Percentiles rank a stretch among this genome's conserved stretches.
These are phyloP conservation scores for Pollicipes pollicipes DNA, from an alignment of 1,140 invertebrate species.

Conservation along the genomic window DNA sequence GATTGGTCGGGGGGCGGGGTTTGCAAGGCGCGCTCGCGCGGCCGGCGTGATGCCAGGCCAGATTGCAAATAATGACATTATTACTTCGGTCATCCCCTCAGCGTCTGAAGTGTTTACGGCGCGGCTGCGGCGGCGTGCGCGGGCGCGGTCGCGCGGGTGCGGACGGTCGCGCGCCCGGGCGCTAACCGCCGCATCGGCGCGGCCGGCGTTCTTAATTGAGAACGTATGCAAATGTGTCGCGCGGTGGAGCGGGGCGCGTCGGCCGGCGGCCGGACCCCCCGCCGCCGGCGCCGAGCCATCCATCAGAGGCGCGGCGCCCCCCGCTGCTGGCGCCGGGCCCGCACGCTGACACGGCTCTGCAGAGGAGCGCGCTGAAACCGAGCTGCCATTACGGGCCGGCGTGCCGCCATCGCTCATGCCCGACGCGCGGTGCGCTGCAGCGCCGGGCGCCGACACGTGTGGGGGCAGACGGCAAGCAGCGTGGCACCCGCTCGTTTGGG, in stretches of 20 bases:
- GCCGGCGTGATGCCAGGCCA: neutral
- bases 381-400: no score
- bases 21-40: neutral
- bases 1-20: neutral
- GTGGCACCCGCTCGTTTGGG: no score
- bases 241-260: no score
- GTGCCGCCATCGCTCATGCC: no score
- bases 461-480: no score
- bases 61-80: neutral
- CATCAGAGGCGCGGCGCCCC: neutral
- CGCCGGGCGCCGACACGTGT: no score
- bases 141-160: no score
- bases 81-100: neutral
- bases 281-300: neutral
- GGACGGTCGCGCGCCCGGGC: no score
- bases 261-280: no score
- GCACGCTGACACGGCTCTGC: no score
- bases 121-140: neutral
- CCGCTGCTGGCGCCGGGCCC: no score
- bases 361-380: no score
- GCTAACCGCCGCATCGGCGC: neutral
- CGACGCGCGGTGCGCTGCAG: neutral
- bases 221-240: neutral
- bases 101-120: neutral
- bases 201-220: neutral